phyloP scores from a whole-genome alignment of 2,888 invertebrate genomes.

The Spatulosminthurus flaviceps region DNA sequence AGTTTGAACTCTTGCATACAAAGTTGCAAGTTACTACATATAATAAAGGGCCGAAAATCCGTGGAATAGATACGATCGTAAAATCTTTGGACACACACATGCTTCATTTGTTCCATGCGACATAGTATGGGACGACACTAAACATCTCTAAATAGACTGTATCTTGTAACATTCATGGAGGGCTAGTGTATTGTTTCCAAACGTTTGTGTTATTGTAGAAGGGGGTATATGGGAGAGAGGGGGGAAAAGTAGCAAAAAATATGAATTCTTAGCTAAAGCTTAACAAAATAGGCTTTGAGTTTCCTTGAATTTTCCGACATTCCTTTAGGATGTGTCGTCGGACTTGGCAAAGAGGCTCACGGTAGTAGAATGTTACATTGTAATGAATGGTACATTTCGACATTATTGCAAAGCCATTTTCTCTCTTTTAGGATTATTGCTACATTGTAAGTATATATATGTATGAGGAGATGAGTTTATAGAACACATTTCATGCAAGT shows the following conservation, averaged over 20 bases:
- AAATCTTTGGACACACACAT: slow-evolving; percentile 1
- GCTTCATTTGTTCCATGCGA: neutral
- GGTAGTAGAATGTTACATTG: neutral
- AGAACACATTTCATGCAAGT: too few species aligned
- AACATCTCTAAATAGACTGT: neutral
- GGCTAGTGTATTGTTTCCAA: neutral
- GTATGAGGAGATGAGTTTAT: neutral
- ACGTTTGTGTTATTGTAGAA: too few species aligned
- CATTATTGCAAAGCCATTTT: slow-evolving; percentile 1
- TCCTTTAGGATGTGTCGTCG: too few species aligned
- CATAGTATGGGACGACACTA: too few species aligned
- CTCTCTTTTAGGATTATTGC: neutral
- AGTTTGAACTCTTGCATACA: too few species aligned
- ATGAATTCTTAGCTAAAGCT: too few species aligned
- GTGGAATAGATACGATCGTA: neutral
- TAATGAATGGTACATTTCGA: neutral
- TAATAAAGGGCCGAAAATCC: neutral
- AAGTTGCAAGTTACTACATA: neutral
- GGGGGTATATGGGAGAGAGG: too few species aligned
- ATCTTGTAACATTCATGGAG: neutral
- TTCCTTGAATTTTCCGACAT: too few species aligned
- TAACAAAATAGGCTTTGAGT: too few species aligned
- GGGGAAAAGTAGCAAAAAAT: too few species aligned
- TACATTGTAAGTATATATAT: neutral
- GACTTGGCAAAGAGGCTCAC: too few species aligned